phyloP scores from a whole-genome alignment of 2,797 vertebrate species.

The Petrocephalus schoutedeni region DNA sequence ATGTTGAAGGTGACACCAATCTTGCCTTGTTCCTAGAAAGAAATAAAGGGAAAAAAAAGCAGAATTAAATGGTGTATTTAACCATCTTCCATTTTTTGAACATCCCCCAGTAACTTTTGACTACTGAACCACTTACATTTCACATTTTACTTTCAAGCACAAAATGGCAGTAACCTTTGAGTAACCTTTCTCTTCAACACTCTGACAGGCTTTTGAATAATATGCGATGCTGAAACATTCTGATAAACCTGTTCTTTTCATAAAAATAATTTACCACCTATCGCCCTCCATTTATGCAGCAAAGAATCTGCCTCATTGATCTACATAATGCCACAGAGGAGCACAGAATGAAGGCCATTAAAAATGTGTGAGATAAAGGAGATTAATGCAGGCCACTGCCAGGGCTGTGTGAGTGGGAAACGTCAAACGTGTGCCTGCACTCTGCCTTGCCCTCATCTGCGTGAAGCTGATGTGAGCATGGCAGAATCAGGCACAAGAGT shows the following conservation, averaged over 20 bases:
- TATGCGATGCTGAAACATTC: conserved; percentile 17
- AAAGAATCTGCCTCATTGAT: conserved; percentile 47
- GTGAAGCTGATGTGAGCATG: background rate
- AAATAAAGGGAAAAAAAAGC: conserved; percentile 33
- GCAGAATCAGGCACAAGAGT: background rate
- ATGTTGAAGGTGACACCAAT: conserved; percentile 95
- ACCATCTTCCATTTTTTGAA: background rate
- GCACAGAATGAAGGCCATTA: conserved; percentile 45
- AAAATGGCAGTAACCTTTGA: conserved; percentile 11
- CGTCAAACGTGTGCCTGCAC: background rate
- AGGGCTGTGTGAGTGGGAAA: background rate
- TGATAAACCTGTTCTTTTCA: conserved; percentile 42
- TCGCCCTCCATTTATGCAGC: conserved; percentile 26
- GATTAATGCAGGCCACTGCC: background rate
- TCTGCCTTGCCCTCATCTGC: background rate
- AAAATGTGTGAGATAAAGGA: conserved; percentile 19
- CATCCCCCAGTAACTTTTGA: background rate
- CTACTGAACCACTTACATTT: background rate
- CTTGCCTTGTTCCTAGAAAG: conserved; percentile 85
- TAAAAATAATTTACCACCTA: conserved; percentile 46
- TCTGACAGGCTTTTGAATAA: conserved; percentile 22
- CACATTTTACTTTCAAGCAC: conserved; percentile 2
- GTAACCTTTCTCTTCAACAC: conserved; percentile 13
- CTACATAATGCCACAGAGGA: conserved; percentile 51
- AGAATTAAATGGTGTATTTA: conserved; percentile 17